Conservation (phyloP, 2,888 invertebrate genomes). For the Dascillus cervinus region DNA sequence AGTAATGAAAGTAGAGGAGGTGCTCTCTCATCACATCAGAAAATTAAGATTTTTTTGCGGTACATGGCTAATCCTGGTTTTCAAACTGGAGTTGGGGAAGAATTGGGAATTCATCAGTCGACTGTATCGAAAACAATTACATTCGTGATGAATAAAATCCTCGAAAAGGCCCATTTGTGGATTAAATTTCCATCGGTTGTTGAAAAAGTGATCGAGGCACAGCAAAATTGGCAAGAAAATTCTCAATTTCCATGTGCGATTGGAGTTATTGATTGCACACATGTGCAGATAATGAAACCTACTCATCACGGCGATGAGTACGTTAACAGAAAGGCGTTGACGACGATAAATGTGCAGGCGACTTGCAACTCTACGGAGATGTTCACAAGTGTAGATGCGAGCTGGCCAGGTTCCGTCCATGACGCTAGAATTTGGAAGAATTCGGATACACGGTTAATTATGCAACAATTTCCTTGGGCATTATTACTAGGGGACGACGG, state of each 20-base stretch:
- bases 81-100: constrained; percentile 9
- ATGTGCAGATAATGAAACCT: constrained; percentile 8
- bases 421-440: constrained; percentile 12
- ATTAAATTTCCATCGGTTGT: constrained; percentile 5
- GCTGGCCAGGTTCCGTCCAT: constrained; percentile 14
- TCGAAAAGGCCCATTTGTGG: constrained; percentile 3
- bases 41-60: constrained; percentile 9
- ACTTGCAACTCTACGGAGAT: constrained; percentile 11
- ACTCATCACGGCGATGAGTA: constrained; percentile 10
- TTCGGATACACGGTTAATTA: constrained; percentile 3
- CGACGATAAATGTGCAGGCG: constrained; percentile 11
- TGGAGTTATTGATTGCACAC: constrained; percentile 10
- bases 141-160: constrained; percentile 1
- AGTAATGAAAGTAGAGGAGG: constrained; percentile 5
- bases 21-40: constrained; percentile 5
- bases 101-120: constrained; percentile 8
- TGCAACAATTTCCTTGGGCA: neutral
- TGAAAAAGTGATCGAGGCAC: constrained; percentile 2
- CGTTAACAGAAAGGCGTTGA: constrained; percentile 12
- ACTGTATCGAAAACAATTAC: constrained; percentile 8
- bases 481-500: constrained; percentile 17
- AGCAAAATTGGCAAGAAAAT: constrained; percentile 6
- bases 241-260: constrained; percentile 8
- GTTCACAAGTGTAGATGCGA: constrained; percentile 11
- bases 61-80: constrained; percentile 9